Percentiles rank a stretch among this genome's conserved stretches.
These are phyloP conservation scores for Aurelia aurita complex sp. Pacific DNA, from an alignment of 30 jellyfish, hydroid and myxozoan genomes.

Conservation along the genomic window DNA sequence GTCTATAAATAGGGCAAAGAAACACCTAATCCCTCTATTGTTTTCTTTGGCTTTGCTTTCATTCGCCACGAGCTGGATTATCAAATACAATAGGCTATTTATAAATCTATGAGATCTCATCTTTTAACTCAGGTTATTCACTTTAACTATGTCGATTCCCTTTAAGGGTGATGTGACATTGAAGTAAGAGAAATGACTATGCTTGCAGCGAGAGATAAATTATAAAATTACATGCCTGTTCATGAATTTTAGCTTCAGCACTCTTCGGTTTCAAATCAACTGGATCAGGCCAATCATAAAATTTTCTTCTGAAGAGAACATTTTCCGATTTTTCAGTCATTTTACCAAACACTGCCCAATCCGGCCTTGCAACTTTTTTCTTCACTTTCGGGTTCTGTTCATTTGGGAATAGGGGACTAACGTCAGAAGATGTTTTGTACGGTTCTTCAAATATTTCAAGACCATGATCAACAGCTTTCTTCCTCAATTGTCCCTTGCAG, in stretches of 20 bases:
- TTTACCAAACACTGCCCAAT: slow-evolving; percentile 90
- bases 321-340: slow-evolving; percentile 95
- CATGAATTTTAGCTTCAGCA: slow-evolving; percentile 85
- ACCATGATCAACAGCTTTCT: slow-evolving; percentile 82
- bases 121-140: too few relatives aligned
- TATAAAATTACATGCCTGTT: slow-evolving; percentile 48
- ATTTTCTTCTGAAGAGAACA: slow-evolving; percentile 88
- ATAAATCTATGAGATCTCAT: too few relatives aligned
- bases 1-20: too few relatives aligned
- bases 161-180: too few relatives aligned
- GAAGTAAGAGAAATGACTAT: too few relatives aligned
- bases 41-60: too few relatives aligned
- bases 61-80: too few relatives aligned
- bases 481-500: slow-evolving; percentile 74
- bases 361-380: slow-evolving; percentile 74
- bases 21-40: too few relatives aligned
- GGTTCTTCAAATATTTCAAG: slow-evolving; percentile 76
- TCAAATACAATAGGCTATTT: too few relatives aligned
- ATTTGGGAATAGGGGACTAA: slow-evolving; percentile 82
- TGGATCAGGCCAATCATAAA: slow-evolving; percentile 98
- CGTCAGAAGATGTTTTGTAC: slow-evolving; percentile 62
- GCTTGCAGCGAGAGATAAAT: too few relatives aligned
- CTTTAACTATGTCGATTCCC: too few relatives aligned
- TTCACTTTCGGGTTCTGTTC: slow-evolving; percentile 49
- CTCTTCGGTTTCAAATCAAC: slow-evolving; percentile 84